These are phyloP conservation scores for Phycodurus eques DNA, from an alignment of 2,113 vertebrate genomes.

Conservation along the genomic window DNA sequence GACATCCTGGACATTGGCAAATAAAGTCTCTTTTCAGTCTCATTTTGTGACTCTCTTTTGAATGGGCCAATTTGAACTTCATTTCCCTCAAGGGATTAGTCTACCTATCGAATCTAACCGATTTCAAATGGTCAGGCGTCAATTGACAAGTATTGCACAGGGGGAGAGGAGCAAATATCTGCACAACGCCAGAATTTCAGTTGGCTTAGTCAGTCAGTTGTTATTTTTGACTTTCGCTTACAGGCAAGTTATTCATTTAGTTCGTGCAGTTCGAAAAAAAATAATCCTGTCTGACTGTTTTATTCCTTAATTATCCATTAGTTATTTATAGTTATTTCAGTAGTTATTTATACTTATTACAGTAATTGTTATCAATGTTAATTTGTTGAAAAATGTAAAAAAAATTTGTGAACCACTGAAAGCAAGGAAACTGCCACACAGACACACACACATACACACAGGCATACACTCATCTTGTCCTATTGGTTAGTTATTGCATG, in stretches of 20 bases:
- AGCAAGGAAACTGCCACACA: conserved; percentile 10
- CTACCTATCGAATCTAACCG: not conserved
- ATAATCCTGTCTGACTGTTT: not conserved
- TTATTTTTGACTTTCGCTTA: not conserved
- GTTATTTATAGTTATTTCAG: no score
- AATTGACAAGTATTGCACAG: not conserved
- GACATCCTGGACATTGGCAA: not conserved
- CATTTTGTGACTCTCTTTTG: not conserved
- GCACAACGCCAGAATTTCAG: not conserved
- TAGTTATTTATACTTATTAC: no score
- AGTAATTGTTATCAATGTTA: no score
- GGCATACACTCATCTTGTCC: not conserved
- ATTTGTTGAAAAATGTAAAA: not conserved
- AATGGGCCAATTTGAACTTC: not conserved
- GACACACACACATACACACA: not conserved
- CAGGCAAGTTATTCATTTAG: not conserved
- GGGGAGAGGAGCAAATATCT: not conserved
- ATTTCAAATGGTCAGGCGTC: not conserved
- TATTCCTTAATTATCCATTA: not conserved
- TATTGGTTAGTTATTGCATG: no score
- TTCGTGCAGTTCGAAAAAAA: no score
- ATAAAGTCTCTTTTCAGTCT: not conserved
- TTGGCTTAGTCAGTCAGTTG: not conserved
- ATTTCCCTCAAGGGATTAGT: not conserved
- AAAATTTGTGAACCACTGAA: not conserved